Base-by-base conservation (phyloP, 2,113 vertebrate species). In the Alligator sinensis region DNA sequence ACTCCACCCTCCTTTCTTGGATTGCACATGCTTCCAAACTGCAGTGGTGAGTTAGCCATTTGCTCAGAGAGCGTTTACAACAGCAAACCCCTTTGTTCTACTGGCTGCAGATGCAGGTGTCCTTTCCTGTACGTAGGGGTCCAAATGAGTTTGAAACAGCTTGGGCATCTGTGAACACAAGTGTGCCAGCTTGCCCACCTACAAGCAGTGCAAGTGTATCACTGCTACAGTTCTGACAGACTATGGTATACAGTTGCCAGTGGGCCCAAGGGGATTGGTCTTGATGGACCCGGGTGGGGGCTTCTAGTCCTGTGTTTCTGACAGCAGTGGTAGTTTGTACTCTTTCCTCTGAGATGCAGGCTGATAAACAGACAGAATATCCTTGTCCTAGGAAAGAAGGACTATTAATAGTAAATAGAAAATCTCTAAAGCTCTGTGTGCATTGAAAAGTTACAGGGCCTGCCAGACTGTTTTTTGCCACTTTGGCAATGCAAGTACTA, bases 1-100 rank as follows among this genome's bases (percentile, higher is more conserved):
- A 86, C 78, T 95, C 96, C 91, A 94, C 91, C 90, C 95, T 96
- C 24, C 92, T 60, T 90, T 94, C 89, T 89, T 87, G 79, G 86
- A 63, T 94, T 96, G 95, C 83, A 95, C 28, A 3, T 91, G 66
- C 82, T 96, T 97, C 84, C 77, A 77, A 96, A 97, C 55, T 83
- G 80, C 84, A 83, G 9, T 60, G 47, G 68, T 22, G 81, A 76
- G 62, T 91, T 95, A 77, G 64, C 87, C 64, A 86, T 95, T 91
- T 92, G 76, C 80, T 92, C n/a, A 84, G 59, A 87, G 63, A 4
- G 18, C 60, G 87, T 58, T 77, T 79, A 27, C 60, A 89, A 14
- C 21, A 78, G 94, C 80, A 25, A 86, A 92, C 4, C 78, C 70
- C 38, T 47, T 89, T 94, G 22, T 22, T 88, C 10, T 55, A 24